phyloP scores from a whole-genome alignment of 2,113 vertebrate genomes.

The Cyphomyrus discorhynchus region DNA sequence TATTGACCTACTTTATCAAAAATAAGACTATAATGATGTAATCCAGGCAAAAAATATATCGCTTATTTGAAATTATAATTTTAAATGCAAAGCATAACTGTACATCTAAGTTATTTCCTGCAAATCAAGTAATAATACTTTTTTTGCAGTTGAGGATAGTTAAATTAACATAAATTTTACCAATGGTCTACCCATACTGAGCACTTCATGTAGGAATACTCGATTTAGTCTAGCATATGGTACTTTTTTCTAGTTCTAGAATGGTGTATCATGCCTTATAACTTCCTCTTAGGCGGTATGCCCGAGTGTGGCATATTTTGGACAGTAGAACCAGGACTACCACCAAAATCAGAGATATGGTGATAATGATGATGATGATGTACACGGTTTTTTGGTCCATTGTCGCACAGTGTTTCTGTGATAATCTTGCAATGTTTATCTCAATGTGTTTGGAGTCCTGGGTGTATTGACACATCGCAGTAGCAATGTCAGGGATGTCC shows the following conservation, averaged over 20 bases:
- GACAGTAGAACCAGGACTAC: conserved; percentile 45
- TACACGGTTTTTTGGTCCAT: conserved; percentile 54
- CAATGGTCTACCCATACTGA: neutral
- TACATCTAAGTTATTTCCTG: neutral
- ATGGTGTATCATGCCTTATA: conserved; percentile 44
- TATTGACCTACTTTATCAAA: neutral
- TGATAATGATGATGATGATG: conserved; percentile 60
- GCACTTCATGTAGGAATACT: neutral
- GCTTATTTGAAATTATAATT: neutral
- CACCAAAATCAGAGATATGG: conserved; percentile 42
- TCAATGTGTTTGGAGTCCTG: conserved; percentile 57
- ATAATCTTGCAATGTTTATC: conserved; percentile 60
- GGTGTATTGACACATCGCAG: conserved; percentile 62
- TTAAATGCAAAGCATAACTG: neutral
- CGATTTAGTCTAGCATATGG: neutral
- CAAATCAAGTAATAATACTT: neutral
- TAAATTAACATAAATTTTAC: neutral
- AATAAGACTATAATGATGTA: neutral
- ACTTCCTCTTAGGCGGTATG: conserved; percentile 36
- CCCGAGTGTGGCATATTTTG: conserved; percentile 43
- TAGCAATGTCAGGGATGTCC: conserved; percentile 63
- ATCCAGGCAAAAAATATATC: neutral
- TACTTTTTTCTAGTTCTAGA: neutral
- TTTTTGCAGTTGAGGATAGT: neutral
- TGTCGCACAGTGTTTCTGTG: conserved; percentile 68